These are phyloP conservation scores for Rhinolophus ferrumequinum DNA, from an alignment of 2,113 vertebrate species.

Conservation along the genomic window DNA sequence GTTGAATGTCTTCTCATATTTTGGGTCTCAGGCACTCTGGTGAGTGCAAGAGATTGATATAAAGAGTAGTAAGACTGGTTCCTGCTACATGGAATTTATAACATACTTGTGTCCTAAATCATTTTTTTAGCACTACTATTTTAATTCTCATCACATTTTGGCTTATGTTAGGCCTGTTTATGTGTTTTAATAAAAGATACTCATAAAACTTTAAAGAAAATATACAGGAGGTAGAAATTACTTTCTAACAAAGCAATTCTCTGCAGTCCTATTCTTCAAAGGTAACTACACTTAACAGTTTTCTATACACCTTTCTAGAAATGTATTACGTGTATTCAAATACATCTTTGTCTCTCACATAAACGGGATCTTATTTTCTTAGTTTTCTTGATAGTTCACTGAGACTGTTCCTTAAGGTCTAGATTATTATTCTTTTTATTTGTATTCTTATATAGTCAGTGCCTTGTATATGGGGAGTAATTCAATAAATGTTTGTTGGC, in stretches of 20 bases:
- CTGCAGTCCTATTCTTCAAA: not conserved
- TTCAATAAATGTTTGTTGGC: not conserved
- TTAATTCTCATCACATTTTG: conserved; percentile 29
- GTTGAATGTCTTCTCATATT: not conserved
- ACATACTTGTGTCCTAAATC: not conserved
- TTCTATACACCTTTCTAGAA: not conserved
- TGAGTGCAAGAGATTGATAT: not conserved
- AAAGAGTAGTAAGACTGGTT: not conserved
- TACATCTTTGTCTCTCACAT: not conserved
- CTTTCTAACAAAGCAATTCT: not conserved
- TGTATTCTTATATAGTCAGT: not conserved
- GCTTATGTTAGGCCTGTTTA: not conserved
- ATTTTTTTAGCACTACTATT: conserved; percentile 8
- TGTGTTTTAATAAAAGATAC: not conserved
- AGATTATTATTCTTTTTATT: conserved; percentile 19
- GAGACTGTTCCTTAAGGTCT: not conserved
- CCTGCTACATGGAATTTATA: not conserved
- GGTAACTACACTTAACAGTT: conserved; percentile 14
- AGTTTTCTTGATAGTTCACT: not conserved
- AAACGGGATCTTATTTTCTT: conserved; percentile 7
- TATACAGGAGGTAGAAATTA: not conserved
- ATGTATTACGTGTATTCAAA: not conserved
- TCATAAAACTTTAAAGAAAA: conserved; percentile 42
- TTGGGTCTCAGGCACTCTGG: not conserved
- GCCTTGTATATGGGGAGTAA: not conserved